Percentiles rank a stretch among this genome's conserved stretches.
Evolutionary conservation across 2,113 vertebrate genomes (phyloP).

Genomic region (Oreochromis tanganicae): DNA sequence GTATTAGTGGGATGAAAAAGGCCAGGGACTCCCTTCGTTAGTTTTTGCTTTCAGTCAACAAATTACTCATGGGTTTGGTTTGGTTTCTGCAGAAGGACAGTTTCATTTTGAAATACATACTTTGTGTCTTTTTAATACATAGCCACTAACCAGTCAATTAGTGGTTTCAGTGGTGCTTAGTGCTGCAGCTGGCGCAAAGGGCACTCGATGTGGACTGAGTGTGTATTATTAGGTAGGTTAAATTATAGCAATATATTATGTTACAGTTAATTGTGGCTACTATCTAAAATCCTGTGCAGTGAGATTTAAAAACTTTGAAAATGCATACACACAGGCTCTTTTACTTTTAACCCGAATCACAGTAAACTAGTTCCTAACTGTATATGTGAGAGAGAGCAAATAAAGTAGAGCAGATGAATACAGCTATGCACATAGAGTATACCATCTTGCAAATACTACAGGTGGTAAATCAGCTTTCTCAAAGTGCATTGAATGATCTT

Average conservation of each 20-base stretch:
- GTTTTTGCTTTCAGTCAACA: not conserved
- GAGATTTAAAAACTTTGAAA: not conserved
- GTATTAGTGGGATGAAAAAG: not conserved
- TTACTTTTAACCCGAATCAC: not conserved
- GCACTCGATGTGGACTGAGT: accelerated
- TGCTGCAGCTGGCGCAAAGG: not conserved
- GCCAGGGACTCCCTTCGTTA: not conserved
- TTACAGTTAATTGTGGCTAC: not conserved
- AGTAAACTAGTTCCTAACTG: not conserved
- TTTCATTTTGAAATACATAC: not conserved
- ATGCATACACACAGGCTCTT: not conserved
- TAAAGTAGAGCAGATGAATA: not conserved
- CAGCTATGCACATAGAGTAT: not conserved
- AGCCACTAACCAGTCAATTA: not conserved
- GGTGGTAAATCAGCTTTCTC: not conserved
- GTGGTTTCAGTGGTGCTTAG: not conserved
- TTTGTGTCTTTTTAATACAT: not conserved
- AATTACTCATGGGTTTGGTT: not conserved
- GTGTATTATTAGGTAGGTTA: not conserved
- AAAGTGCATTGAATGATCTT: not conserved
- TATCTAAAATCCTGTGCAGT: not conserved
- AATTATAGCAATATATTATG: not conserved
- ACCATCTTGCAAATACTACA: not conserved
- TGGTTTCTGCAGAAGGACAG: not conserved
- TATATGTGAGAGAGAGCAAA: not conserved